A percentile compares a stretch with the other conserved stretches of the same genome.
These are phyloP conservation scores for Whitmania pigra DNA, from an alignment of 1,140 invertebrate genomes.

Conservation along the genomic window DNA sequence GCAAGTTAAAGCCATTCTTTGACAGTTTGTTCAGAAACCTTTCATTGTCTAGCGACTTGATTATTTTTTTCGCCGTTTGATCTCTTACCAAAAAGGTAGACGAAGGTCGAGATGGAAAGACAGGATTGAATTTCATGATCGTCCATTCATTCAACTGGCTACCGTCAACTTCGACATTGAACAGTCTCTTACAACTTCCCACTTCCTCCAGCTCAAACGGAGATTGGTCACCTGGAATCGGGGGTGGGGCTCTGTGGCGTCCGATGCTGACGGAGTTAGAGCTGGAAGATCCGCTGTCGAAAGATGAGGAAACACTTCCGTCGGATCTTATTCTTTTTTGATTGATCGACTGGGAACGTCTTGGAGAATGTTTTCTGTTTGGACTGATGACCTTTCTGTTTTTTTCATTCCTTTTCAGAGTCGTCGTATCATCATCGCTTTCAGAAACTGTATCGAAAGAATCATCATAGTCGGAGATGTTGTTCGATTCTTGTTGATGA, in stretches of 20 bases:
- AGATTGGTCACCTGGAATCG: constrained; percentile 7
- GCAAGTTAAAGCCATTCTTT: background rate
- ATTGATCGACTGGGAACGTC: too few species aligned
- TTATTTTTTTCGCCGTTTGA: background rate
- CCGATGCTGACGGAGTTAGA: background rate
- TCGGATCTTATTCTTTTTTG: too few species aligned
- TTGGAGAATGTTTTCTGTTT: too few species aligned
- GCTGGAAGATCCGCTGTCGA: background rate
- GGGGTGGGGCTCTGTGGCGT: background rate
- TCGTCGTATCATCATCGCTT: too few species aligned
- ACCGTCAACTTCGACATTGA: background rate
- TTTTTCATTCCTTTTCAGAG: too few species aligned
- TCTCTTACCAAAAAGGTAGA: background rate
- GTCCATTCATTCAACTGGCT: background rate
- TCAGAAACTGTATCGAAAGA: too few species aligned
- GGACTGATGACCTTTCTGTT: too few species aligned
- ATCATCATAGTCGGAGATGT: too few species aligned
- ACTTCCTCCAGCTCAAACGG: background rate
- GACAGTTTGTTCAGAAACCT: constrained; percentile 9
- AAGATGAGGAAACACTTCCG: too few species aligned
- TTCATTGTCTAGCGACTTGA: background rate
- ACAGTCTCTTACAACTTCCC: constrained; percentile 7
- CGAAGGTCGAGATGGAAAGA: background rate
- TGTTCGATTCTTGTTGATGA: too few species aligned
- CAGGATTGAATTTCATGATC: background rate